Base-by-base conservation (phyloP, 2,888 invertebrate genomes). In the Iselma pallidipennis region DNA sequence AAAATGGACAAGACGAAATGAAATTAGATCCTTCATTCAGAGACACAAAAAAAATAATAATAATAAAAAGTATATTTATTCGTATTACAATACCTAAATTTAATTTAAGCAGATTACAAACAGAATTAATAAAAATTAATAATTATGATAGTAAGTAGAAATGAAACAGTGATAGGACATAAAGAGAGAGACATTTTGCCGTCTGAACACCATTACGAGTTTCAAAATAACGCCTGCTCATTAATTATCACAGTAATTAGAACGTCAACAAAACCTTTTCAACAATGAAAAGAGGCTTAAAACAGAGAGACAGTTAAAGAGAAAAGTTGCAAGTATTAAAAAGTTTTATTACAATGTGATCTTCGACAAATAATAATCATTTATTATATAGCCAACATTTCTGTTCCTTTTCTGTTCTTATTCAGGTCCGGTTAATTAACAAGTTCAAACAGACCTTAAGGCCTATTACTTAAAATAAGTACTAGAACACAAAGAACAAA, bases 351-450 rank as follows among this genome's bases (percentile, higher is more conserved):
- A 67, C 66, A 66, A 63, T 67, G 57, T 59, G 65, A 63, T 63
- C 51, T 57, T 57, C 50, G 65, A 67, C 67, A 65, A 71, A 66
- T 58, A 71, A 66, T 58, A 60, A 59, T 55, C 55, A 57, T 63
- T 66, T 68, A 63, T 66, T 67, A 59, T n/a, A n/a, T 50, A 51
- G 48, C 19, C 37, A 37, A 37, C 33, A 37, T 42, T 52, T 42
- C 52, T n/a, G n/a, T n/a, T n/a, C 26, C 59, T 55, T 53, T 56
- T 51, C 29, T n/a, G n/a, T n/a, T n/a, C n/a, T n/a, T n/a, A 45
- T 51, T 4, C 55, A 50, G 57, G 66, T 68, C 62, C 66, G 52
- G 63, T 66, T 72, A 71, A 72, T 71, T 72, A 72, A 65, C 68
- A 67, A 72, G 71, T 72, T 70, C 68, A 66, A 67, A 69, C 66